Evolutionary conservation across 1,140 invertebrate genomes (phyloP).

Genomic region (Bombus picipes): DNA sequence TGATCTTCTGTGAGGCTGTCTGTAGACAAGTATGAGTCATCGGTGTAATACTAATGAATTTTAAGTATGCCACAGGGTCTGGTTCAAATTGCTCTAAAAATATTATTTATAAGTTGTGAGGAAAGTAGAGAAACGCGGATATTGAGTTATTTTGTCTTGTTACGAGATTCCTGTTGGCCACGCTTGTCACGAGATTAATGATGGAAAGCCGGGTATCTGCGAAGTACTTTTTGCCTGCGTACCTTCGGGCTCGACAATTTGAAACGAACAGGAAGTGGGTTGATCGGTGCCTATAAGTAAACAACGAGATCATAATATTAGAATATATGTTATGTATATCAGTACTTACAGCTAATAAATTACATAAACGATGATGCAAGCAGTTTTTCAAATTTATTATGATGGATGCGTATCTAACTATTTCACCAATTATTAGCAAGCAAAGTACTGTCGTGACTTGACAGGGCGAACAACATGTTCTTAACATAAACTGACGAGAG

Average conservation of each 20-base stretch:
- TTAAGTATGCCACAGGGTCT: background rate
- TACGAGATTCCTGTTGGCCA: background rate
- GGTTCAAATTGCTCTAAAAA: background rate
- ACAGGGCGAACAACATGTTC: background rate
- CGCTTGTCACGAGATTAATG: constrained; percentile 35
- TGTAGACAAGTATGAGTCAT: background rate
- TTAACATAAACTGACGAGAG: background rate
- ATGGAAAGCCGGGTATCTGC: constrained; percentile 26
- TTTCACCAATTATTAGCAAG: background rate
- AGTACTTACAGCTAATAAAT: no score
- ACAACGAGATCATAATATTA: background rate
- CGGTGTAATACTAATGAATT: background rate
- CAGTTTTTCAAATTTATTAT: background rate
- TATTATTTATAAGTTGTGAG: background rate
- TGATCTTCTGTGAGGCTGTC: background rate
- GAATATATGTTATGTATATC: background rate
- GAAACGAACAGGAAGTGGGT: constrained; percentile 9
- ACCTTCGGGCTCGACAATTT: background rate
- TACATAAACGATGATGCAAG: background rate
- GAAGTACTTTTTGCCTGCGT: constrained; percentile 22
- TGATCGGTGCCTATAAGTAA: background rate
- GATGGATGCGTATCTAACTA: background rate
- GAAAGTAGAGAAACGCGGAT: constrained; percentile 15
- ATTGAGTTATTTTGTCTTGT: constrained; percentile 18
- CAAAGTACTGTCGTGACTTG: background rate